Evolutionary conservation across 2,888 invertebrate species (phyloP).

Genomic region (Drosophila histrio): DNA sequence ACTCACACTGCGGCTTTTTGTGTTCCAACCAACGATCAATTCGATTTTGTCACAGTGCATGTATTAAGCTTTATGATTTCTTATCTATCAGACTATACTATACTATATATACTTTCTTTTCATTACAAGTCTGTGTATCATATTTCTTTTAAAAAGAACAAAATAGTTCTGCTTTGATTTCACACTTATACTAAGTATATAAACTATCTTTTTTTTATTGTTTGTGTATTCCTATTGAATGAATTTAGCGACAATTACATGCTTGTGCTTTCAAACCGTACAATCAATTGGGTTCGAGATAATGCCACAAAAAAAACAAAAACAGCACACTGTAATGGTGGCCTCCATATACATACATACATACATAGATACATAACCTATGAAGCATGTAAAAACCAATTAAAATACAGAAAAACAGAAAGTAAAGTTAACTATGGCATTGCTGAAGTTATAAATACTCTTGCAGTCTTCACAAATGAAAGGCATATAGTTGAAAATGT

Average conservation of each 20-base stretch:
- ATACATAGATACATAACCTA: slow-evolving; percentile 14
- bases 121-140: slow-evolving; percentile 22
- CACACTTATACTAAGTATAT: slow-evolving; percentile 6
- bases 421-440: not conserved
- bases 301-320: slow-evolving; percentile 1
- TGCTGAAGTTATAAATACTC: slow-evolving; percentile 14
- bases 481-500: too few species aligned
- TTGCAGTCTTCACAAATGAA: slow-evolving; percentile 10
- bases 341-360: slow-evolving; percentile 21
- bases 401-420: slow-evolving; percentile 1
- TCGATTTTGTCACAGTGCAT: slow-evolving; percentile 27
- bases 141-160: slow-evolving; percentile 9
- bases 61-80: slow-evolving; percentile 20
- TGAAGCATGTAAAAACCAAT: slow-evolving; percentile 35
- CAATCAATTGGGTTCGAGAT: slow-evolving; percentile 35
- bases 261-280: slow-evolving; percentile 45
- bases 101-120: slow-evolving; percentile 13
- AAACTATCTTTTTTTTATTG: slow-evolving; percentile 11
- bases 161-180: slow-evolving; percentile 21
- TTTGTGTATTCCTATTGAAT: slow-evolving; percentile 11
- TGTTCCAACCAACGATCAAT: slow-evolving; percentile 15
- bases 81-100: not conserved
- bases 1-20: slow-evolving; percentile 26
- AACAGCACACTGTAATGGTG: slow-evolving; percentile 57
- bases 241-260: slow-evolving; percentile 56